Base-by-base conservation (phyloP, 2,797 vertebrate genomes). In the Enteromius thamalakanensis region DNA sequence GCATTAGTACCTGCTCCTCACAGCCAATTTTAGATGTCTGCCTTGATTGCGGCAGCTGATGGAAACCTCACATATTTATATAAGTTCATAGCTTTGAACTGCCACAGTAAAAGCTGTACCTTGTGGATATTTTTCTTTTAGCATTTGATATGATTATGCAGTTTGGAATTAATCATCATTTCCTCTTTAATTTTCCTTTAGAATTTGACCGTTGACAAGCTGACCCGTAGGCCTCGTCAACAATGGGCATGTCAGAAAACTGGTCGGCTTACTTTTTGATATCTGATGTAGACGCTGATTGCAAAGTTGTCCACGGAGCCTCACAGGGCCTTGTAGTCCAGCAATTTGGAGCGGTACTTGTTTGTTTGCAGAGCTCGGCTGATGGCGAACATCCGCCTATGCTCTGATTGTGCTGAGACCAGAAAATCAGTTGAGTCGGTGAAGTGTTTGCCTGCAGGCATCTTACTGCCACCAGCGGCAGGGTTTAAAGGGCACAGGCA, bases 11-110 rank as follows among this genome's bases (percentile, higher is more conserved):
- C 85, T 81, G 76, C 77, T 85, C 84, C 91, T 90, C 89, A 88
- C 76, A 79, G 85, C 88, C 84, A 90, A 91, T 90, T 90, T 89
- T 17, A 86, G 82, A 90, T 91, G 91, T 88, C 87, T 87, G 82
- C 87, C 88, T 89, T 90, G 88, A 90, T 93, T 90, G 89, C 86
- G 23, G 67, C 64, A 51, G 40, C 65, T 80, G 71, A 75, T 80
- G 45, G 62, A 67, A 83, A 81, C 37, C 78, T 78, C 65, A 67
- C 82, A 84, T 84, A 79, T 88, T 82, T 86, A 80, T 76, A 53
- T 49, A 40, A 26, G 67, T 58, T 68, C 78, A 37, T 84, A 12
- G 40, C 78, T 76, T 34, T 47, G 37, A 87, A 82, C 42, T 76
- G 47, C 15, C 21, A 6, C 17, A 3, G 14, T 84, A 21, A 14